These are phyloP conservation scores for Microvelia longipes DNA, from an alignment of 1,140 invertebrate genomes.

Conservation along the genomic window DNA sequence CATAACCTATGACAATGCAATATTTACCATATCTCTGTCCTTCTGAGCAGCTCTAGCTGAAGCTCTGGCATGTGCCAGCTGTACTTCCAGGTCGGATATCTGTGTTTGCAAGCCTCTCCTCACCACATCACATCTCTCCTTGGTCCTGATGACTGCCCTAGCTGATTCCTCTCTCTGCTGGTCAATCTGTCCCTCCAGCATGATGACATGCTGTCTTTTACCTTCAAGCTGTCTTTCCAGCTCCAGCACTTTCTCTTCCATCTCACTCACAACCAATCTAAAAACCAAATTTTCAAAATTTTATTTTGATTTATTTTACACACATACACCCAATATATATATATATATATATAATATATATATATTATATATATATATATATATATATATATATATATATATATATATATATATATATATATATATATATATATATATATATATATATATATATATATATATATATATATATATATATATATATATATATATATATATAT, in stretches of 20 bases:
- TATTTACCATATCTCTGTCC: conserved; percentile 43
- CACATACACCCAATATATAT: too few species aligned
- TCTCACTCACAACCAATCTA: conserved; percentile 9
- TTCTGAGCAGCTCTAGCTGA: conserved; percentile 43
- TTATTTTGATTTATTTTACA: too few species aligned
- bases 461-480: too few species aligned
- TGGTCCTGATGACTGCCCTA: conserved; percentile 46
- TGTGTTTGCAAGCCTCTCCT: conserved; percentile 42
- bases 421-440: too few species aligned
- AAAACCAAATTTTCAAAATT: too few species aligned
- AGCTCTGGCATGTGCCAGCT: conserved; percentile 43
- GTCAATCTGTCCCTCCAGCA: conserved; percentile 48
- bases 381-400: too few species aligned
- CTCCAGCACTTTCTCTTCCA: conserved; percentile 35
- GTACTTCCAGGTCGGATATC: conserved; percentile 45
- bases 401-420: too few species aligned
- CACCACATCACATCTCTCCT: conserved; percentile 46
- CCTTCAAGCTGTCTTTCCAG: conserved; percentile 35
- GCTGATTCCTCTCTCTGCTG: conserved; percentile 51
- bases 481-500: too few species aligned
- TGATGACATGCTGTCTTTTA: conserved; percentile 38
- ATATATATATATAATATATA: too few species aligned
- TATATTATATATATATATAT: too few species aligned
- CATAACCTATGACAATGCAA: not conserved
- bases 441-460: too few species aligned